Evolutionary conservation across 2,113 vertebrate species (phyloP).

Genomic region (Galbula dea): DNA sequence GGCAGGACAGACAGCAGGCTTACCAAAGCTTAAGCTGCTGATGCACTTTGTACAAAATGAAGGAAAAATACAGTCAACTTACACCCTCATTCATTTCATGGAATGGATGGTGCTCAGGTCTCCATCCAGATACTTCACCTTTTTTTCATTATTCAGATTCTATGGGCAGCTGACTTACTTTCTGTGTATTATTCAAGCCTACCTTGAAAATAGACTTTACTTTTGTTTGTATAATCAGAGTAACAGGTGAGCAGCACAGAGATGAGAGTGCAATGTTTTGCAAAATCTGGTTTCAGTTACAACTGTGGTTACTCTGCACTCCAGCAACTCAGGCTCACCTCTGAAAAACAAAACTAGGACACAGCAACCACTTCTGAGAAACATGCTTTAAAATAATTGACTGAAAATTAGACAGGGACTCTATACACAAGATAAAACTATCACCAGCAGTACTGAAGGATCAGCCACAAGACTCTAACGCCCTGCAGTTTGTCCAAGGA

Average conservation of each 20-base stretch:
- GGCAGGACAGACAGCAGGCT: background rate
- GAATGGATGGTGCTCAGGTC: background rate
- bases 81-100: background rate
- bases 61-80: background rate
- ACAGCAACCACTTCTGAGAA: background rate
- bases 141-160: background rate
- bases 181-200: background rate
- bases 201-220: background rate
- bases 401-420: background rate
- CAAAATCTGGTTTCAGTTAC: background rate
- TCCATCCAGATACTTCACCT: background rate
- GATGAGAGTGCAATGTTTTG: background rate
- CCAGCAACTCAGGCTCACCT: background rate
- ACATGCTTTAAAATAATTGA: background rate
- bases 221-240: background rate
- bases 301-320: fast-evolving
- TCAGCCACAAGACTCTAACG: background rate
- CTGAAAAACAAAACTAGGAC: background rate
- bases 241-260: background rate
- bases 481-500: background rate
- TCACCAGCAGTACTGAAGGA: background rate
- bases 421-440: background rate
- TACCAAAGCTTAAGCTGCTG: background rate
- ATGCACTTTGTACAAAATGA: background rate
- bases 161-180: background rate